Evolutionary conservation across 2,888 invertebrate genomes (phyloP).

Genomic region (Zygogramma bicolorata): DNA sequence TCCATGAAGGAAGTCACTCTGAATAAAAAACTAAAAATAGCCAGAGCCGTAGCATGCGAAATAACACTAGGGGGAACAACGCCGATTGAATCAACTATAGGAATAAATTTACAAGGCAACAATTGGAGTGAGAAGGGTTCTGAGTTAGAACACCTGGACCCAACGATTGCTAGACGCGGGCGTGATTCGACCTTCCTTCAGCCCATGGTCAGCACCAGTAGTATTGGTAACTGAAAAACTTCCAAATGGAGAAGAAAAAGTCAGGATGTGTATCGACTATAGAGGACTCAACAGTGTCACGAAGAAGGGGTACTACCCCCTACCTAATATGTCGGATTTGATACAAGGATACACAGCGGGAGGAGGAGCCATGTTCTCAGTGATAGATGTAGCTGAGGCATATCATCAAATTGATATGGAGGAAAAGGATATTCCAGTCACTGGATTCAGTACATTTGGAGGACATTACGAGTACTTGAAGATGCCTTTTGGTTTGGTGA

Average conservation of each 20-base stretch:
- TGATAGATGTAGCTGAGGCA: conserved; percentile 33
- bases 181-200: conserved; percentile 28
- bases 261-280: conserved; percentile 35
- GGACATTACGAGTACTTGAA: conserved; percentile 40
- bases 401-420: no score
- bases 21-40: background rate
- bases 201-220: conserved; percentile 35
- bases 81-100: no score
- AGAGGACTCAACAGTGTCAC: conserved; percentile 25
- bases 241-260: conserved; percentile 32
- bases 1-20: background rate
- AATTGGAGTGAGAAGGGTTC: conserved; percentile 21
- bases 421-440: no score
- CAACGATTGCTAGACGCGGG: conserved; percentile 8
- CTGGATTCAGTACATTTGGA: conserved; percentile 32
- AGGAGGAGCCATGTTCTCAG: conserved; percentile 20
- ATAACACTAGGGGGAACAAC: no score
- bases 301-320: conserved; percentile 27
- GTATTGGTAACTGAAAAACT: conserved; percentile 29
- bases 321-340: conserved; percentile 23
- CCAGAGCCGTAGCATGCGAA: no score
- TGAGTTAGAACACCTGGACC: conserved; percentile 9
- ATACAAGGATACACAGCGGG: conserved; percentile 27
- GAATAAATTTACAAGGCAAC: background rate
- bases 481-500: conserved; percentile 37